Conservation (phyloP, 2,888 invertebrate genomes). For the Lymantria dispar region DNA sequence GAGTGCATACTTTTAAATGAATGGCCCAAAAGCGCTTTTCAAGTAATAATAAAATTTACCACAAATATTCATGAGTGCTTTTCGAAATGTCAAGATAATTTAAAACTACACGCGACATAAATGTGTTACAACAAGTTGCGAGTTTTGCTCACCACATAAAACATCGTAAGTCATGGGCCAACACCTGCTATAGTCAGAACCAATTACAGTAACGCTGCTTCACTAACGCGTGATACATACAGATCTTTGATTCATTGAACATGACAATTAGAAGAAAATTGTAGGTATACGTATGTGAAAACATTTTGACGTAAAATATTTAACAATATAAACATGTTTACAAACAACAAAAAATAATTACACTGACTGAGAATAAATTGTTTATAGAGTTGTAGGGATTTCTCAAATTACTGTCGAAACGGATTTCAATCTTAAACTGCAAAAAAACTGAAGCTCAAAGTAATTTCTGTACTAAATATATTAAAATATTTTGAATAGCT, state of each 20-base stretch:
- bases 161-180: conserved; percentile 56
- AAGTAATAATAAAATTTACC: conserved; percentile 6
- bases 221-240: conserved; percentile 34
- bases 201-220: conserved; percentile 56
- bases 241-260: not conserved
- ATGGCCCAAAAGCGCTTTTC: conserved; percentile 3
- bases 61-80: conserved; percentile 18
- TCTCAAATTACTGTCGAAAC: too few species aligned
- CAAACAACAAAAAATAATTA: too few species aligned
- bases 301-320: too few species aligned
- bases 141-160: conserved; percentile 30
- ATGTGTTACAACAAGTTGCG: conserved; percentile 23
- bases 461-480: too few species aligned
- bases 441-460: too few species aligned
- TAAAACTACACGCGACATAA: conserved; percentile 32
- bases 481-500: too few species aligned
- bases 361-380: too few species aligned
- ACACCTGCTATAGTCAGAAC: conserved; percentile 71
- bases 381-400: too few species aligned
- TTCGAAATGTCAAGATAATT: conserved; percentile 19
- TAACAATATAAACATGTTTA: too few species aligned
- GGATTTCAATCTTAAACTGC: too few species aligned
- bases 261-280: not conserved
- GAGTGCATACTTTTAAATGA: not conserved
- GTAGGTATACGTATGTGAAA: too few species aligned